A percentile compares a stretch with the other conserved stretches of the same genome.
These are phyloP conservation scores for Iselma pallidipennis DNA, from an alignment of 2,888 invertebrate species.

Conservation along the genomic window DNA sequence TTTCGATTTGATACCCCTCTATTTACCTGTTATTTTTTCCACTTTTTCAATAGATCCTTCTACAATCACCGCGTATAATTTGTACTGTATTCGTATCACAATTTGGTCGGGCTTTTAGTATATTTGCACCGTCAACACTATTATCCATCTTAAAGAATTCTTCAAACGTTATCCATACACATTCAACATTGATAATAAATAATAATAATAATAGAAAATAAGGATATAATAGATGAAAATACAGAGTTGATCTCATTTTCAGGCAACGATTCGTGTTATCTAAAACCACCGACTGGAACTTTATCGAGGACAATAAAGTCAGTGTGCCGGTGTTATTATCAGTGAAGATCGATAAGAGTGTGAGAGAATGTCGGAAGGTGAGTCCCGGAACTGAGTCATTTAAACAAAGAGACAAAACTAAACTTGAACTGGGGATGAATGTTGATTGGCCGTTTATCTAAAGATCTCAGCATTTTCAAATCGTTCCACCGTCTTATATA, in stretches of 20 bases:
- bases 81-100: slow-evolving; percentile 13
- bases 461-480: no score
- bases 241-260: background rate
- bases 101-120: slow-evolving; percentile 15
- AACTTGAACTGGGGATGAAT: no score
- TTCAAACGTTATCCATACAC: slow-evolving; percentile 19
- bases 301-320: background rate
- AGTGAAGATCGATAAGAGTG: slow-evolving; percentile 1
- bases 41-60: slow-evolving; percentile 13
- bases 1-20: background rate
- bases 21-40: background rate
- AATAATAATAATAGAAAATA: slow-evolving; percentile 3
- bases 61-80: slow-evolving; percentile 23
- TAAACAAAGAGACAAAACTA: background rate
- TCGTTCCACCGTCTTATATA: no score
- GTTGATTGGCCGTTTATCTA: no score
- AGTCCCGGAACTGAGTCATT: background rate
- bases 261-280: background rate
- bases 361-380: background rate
- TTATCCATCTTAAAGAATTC: slow-evolving; percentile 12
- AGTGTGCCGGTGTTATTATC: background rate
- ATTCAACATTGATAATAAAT: slow-evolving; percentile 3
- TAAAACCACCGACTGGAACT: slow-evolving; percentile 4
- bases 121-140: slow-evolving; percentile 18
- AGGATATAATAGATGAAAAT: background rate